phyloP scores from a whole-genome alignment of 2,797 vertebrate species.

The Rallus crepitans region DNA sequence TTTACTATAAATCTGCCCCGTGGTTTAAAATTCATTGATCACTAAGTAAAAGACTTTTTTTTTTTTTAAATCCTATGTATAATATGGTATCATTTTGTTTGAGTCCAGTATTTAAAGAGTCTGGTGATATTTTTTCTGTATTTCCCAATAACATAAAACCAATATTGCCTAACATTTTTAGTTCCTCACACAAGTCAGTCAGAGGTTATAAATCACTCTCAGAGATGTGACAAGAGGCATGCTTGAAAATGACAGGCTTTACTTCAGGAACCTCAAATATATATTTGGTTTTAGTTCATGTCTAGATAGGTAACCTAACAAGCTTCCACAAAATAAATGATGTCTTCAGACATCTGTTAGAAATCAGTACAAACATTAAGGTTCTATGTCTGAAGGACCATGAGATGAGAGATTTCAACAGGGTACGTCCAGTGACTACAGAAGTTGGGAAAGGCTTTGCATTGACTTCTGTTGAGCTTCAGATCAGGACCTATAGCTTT shows the following conservation, averaged over 20 bases:
- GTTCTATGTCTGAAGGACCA: neutral
- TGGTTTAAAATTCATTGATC: conserved; percentile 1
- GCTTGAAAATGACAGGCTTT: neutral
- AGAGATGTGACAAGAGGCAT: neutral
- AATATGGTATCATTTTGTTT: neutral
- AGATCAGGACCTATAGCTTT: neutral
- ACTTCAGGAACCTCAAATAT: neutral
- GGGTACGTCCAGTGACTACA: neutral
- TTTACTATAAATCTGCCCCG: neutral
- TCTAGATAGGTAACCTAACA: neutral
- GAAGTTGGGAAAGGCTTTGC: neutral
- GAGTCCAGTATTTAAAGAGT: neutral
- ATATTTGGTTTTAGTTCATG: neutral
- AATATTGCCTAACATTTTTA: neutral
- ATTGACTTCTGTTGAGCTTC: neutral
- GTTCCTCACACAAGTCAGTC: neutral
- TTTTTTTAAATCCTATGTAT: neutral
- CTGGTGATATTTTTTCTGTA: neutral
- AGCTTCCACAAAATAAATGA: neutral
- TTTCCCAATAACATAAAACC: neutral
- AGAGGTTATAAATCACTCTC: neutral
- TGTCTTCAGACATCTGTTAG: neutral
- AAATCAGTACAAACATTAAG: neutral
- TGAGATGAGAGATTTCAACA: neutral
- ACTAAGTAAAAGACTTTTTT: neutral